phyloP scores from a whole-genome alignment of 1,140 invertebrate species.

The Cheumatopsyche charites region DNA sequence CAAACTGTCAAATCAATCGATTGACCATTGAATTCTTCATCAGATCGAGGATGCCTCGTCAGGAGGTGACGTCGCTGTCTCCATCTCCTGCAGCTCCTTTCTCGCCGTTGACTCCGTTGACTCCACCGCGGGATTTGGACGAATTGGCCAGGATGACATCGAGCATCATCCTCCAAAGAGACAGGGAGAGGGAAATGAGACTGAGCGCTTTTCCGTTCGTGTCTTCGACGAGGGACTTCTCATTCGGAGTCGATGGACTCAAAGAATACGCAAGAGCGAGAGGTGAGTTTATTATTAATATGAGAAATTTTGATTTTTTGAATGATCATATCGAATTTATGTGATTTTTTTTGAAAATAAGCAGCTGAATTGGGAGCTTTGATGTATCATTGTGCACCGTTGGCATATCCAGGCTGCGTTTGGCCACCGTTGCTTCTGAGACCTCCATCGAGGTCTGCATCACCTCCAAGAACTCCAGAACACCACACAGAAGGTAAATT shows the following conservation, averaged over 20 bases:
- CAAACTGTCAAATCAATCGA: too few species aligned
- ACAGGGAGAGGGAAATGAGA: conserved; percentile 30
- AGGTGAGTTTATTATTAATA: conserved; percentile 43
- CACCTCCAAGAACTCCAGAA: conserved; percentile 41
- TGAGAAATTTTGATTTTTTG: neutral
- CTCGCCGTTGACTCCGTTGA: conserved; percentile 50
- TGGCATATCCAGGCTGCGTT: conserved; percentile 55
- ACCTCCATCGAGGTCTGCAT: conserved; percentile 35
- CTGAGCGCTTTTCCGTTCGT: conserved; percentile 56
- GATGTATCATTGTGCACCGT: conserved; percentile 53
- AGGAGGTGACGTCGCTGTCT: conserved; percentile 43
- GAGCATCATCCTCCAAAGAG: conserved; percentile 23
- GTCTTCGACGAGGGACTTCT: conserved; percentile 52
- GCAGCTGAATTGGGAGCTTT: conserved; percentile 54
- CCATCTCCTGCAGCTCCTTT: conserved; percentile 47
- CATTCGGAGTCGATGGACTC: conserved; percentile 47
- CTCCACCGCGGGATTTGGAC: conserved; percentile 44
- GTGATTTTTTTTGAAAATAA: neutral
- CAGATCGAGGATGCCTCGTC: conserved; percentile 53
- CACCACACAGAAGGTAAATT: conserved; percentile 41
- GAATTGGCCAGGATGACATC: conserved; percentile 35
- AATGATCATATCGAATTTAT: neutral
- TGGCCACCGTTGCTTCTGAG: conserved; percentile 54
- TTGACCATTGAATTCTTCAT: conserved; percentile 37
- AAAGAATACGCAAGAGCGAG: conserved; percentile 51